These are phyloP conservation scores for Pteronotus mesoamericanus DNA, from an alignment of 2,797 vertebrate genomes.

Conservation along the genomic window DNA sequence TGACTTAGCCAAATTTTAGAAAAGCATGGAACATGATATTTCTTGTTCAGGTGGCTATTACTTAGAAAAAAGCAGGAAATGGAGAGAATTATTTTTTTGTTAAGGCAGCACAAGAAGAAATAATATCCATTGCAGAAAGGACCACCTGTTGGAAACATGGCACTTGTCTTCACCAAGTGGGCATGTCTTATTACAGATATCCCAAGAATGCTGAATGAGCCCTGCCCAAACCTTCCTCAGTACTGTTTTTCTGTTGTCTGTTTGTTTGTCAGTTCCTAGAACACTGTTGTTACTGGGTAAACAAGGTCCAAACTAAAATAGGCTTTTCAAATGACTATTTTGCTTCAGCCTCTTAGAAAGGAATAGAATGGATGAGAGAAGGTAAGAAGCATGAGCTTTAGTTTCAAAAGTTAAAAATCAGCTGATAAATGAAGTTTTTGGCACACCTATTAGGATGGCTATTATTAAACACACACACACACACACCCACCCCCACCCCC, in stretches of 20 bases:
- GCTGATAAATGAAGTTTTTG: neutral
- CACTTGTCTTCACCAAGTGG: neutral
- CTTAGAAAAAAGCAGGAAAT: neutral
- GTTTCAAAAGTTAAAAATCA: neutral
- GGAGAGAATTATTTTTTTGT: neutral
- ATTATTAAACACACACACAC: no score
- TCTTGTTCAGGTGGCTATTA: neutral
- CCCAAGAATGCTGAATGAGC: neutral
- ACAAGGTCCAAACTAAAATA: neutral
- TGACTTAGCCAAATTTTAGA: neutral
- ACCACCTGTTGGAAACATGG: neutral
- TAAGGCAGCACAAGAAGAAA: neutral
- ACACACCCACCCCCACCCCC: no score
- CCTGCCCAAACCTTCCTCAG: neutral
- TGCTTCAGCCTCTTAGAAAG: neutral
- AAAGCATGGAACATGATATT: neutral
- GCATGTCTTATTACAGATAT: neutral
- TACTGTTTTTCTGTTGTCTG: neutral
- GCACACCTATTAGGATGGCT: neutral
- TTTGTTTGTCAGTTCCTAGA: neutral
- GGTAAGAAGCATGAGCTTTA: neutral
- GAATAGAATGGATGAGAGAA: neutral
- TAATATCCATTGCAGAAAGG: neutral
- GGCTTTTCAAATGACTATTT: neutral
- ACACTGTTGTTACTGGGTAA: neutral